Base-by-base conservation (phyloP, 2,888 invertebrate species). In the Parnassius apollo region DNA sequence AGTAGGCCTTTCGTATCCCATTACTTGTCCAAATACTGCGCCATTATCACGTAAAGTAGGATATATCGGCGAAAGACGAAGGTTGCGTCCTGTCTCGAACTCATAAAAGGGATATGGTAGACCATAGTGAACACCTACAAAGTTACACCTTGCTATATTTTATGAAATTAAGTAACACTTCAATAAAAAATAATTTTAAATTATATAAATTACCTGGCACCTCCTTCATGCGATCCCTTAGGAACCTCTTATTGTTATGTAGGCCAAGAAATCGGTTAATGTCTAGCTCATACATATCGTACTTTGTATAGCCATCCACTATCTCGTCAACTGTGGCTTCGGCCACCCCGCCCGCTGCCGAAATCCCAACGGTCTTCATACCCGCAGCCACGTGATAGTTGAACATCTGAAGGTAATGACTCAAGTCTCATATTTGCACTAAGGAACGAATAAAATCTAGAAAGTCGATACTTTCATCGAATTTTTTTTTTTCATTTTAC, bases 1-100 rank as follows among this genome's bases (percentile, higher is more conserved):
- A 46, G 96, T 94, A 0, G 99, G 98, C 67, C 99, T 92, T 83
- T 99, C 99, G 82, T 99, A 99, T 0, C 99, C 99, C 98, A 99
- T 99, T 42, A 97, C 97, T 83, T 99, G 98, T 0, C 98, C 98
- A 81, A 99, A 99, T 8, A 98, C 96, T 0, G 98, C 99, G 0
- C 98, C 98, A 10, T 96, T 96, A 79, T 97, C 97, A 68, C 96
- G 94, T 13, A 99, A 88, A 65, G 97, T 96, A 0, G 98, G 97
- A 90, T 98, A 98, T 68, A 99, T 96, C 0, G 99, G 98, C 0
- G 98, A 98, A 94, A 98, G 96, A 59, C 99, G 93, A 13, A 99
- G 88, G 82, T 98, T 98, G 59, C 98, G 93, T 0, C 98, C 97
- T 0, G 96, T 97, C 77, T 94, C 93, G 75, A 97, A 98, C 87